Conservation (phyloP, 2,797 vertebrate species). For the Anabas testudineus region DNA sequence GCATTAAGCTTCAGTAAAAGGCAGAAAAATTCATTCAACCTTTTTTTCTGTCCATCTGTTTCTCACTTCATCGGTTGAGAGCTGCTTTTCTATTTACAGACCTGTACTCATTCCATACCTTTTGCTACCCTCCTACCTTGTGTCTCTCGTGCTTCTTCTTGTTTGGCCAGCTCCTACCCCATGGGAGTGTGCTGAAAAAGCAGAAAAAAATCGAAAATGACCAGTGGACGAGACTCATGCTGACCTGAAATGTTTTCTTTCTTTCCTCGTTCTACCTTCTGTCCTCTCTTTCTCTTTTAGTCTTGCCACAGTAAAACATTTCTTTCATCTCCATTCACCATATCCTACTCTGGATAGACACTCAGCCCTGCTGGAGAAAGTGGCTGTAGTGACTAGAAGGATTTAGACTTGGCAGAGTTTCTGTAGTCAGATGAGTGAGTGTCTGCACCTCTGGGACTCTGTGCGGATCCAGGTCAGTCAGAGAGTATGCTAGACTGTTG, state of each 20-base stretch:
- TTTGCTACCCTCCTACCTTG: neutral
- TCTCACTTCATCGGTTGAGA: constrained; percentile 1
- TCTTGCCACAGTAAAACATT: neutral
- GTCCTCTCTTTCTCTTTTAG: constrained; percentile 4
- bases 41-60: constrained; percentile 11
- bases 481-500: neutral
- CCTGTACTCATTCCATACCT: constrained; percentile 7
- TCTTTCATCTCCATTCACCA: constrained; percentile 19
- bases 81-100: constrained; percentile 21
- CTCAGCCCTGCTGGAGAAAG: constrained; percentile 1
- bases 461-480: constrained; percentile 15
- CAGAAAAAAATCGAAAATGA: constrained; percentile 42
- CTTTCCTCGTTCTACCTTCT: neutral
- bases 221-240: constrained; percentile 14
- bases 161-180: constrained; percentile 33
- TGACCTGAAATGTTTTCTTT: constrained; percentile 37
- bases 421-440: constrained; percentile 11
- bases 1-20: neutral
- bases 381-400: constrained; percentile 12
- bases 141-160: constrained; percentile 21
- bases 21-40: neutral
- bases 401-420: constrained; percentile 27
- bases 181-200: constrained; percentile 40
- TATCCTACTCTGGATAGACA: constrained; percentile 5
- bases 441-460: constrained; percentile 8